Conservation (phyloP, 2,797 vertebrate species). For the Danio aesculapii region DNA sequence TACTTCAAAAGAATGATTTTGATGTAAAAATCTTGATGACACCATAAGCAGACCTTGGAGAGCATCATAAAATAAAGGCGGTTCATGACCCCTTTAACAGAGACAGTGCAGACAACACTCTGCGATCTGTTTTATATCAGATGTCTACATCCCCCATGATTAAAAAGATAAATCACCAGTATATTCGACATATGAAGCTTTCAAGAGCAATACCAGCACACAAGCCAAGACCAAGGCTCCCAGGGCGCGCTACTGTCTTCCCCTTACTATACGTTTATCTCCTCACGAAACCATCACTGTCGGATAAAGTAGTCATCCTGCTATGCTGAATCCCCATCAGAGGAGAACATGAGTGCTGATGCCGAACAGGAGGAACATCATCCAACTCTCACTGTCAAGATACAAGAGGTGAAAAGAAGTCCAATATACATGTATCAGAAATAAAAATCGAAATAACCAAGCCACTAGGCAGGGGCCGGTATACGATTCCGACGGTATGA, state of each 20-base stretch:
- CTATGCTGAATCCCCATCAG: background rate
- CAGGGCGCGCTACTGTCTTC: conserved; percentile 19
- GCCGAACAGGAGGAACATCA: background rate
- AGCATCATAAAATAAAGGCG: too few species aligned
- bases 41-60: too few species aligned
- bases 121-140: background rate
- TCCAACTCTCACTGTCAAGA: background rate
- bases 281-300: conserved; percentile 48
- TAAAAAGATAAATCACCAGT: conserved; percentile 17
- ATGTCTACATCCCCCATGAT: background rate
- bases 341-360: conserved; percentile 4
- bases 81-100: background rate
- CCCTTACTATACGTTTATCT: conserved; percentile 44
- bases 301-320: background rate
- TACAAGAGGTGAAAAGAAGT: background rate
- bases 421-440: background rate
- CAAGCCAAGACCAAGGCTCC: conserved; percentile 17
- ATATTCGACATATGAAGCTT: conserved; percentile 10
- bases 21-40: too few species aligned
- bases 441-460: background rate
- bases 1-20: too few species aligned
- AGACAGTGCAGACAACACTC: background rate
- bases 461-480: too few species aligned
- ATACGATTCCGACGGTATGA: too few species aligned
- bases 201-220: conserved; percentile 6